Base-by-base conservation (phyloP, 2,113 vertebrate species). In the Dendropsophus ebraccatus region DNA sequence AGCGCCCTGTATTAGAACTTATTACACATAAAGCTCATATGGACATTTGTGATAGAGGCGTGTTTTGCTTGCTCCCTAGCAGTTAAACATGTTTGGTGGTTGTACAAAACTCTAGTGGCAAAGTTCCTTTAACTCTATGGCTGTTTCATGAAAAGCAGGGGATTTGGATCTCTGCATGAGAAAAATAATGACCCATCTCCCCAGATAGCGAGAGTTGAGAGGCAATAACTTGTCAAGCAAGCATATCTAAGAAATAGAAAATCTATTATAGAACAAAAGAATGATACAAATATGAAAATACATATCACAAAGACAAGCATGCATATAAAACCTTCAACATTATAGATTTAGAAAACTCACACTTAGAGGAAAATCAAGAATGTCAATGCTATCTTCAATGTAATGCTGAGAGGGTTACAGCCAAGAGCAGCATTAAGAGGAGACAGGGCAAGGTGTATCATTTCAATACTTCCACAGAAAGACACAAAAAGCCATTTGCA, bases 321-420 rank as follows among this genome's bases (percentile, higher is more conserved):
- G 77, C 77, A 58, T n/a, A 14, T 13, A 25, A 14, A 30, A 17
- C 21, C 14, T 32, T 77, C 74, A 32, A 25, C 13, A 54, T 37
- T 32, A 19, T 45, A 79, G 5, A 87, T 11, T 0, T 19, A 72
- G 56, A 86, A 90, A 90, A 96, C 92, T 96, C 94, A 92, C 93
- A 94, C 94, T 94, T 85, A 93, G 91, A 88, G 96, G 94, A 92
- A 93, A 96, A 91, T 94, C 91, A 91, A 93, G 93, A 93, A 95
- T 94, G 91, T 93, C 93, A 91, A 94, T 90, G 94, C 87, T 93
- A 94, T 94, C 93, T 91, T 94, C 91, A 85, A 87, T 91, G 91
- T 91, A 93, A 93, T 89, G 90, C 92, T 95, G 94, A 90, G 52
- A 0, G 21, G 28, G 8, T 50, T 89, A 86, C 86, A 88, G 91